Evolutionary conservation across 2,113 vertebrate species (phyloP).

Genomic region (Panthera tigris): DNA sequence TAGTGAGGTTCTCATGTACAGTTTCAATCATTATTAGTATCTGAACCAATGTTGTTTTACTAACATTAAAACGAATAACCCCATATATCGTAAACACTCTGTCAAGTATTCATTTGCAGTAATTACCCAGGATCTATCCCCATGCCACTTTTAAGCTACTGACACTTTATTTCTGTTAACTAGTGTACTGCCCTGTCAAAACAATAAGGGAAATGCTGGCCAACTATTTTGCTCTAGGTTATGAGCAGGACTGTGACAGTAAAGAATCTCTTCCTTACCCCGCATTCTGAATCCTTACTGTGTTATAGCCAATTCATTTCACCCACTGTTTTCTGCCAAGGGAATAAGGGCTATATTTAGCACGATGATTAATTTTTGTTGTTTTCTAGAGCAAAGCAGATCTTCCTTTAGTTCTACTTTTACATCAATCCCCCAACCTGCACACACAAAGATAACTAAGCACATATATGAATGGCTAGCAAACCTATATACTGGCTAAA

Average conservation of each 20-base stretch:
- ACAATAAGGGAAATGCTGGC: not conserved
- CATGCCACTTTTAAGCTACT: not conserved
- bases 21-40: not conserved
- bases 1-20: not conserved
- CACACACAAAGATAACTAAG: not conserved
- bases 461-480: not conserved
- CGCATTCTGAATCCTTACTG: not conserved
- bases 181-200: not conserved
- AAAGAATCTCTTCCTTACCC: not conserved
- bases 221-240: not conserved
- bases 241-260: not conserved
- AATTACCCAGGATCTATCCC: not conserved
- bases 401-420: not conserved
- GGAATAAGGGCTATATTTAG: not conserved
- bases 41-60: not conserved
- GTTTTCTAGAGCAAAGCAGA: not conserved
- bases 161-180: not conserved
- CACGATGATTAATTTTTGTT: not conserved
- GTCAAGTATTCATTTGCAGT: not conserved
- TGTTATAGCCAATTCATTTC: not conserved
- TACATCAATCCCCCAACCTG: not conserved
- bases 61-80: not conserved
- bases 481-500: not conserved
- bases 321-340: not conserved
- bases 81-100: not conserved